phyloP scores from a whole-genome alignment of 2,797 vertebrate species.

The Phataginus tricuspis region DNA sequence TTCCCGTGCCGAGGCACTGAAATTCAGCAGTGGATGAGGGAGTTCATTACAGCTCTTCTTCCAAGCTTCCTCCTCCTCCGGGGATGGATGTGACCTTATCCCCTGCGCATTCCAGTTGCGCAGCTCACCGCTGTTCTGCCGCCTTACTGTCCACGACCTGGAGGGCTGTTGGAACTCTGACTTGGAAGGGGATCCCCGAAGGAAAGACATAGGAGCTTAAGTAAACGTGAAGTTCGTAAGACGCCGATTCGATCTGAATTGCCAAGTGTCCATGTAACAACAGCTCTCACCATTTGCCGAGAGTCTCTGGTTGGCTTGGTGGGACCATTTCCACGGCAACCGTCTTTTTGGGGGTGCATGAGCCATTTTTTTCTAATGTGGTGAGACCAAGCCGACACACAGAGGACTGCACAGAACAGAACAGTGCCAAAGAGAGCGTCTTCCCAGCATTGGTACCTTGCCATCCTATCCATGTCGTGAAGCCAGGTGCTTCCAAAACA shows the following conservation, averaged over 20 bases:
- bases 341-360: too few species aligned
- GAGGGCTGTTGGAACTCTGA: background rate
- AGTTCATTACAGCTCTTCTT: background rate
- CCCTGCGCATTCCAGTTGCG: fast-evolving
- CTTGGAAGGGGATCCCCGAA: too few species aligned
- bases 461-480: fast-evolving
- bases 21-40: background rate
- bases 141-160: fast-evolving
- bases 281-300: too few species aligned
- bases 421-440: background rate
- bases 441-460: too few species aligned
- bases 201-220: too few species aligned
- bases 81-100: fast-evolving
- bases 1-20: background rate
- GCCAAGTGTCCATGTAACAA: too few species aligned
- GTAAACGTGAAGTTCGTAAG: background rate
- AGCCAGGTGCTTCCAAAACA: background rate
- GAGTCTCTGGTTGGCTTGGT: too few species aligned
- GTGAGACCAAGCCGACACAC: fast-evolving
- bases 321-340: background rate
- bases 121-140: background rate
- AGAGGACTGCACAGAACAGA: too few species aligned
- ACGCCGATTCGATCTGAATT: background rate
- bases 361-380: background rate
- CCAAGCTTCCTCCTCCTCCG: fast-evolving